These are phyloP conservation scores for Acrobasis repandana DNA, from an alignment of 2,888 invertebrate species.

Conservation along the genomic window DNA sequence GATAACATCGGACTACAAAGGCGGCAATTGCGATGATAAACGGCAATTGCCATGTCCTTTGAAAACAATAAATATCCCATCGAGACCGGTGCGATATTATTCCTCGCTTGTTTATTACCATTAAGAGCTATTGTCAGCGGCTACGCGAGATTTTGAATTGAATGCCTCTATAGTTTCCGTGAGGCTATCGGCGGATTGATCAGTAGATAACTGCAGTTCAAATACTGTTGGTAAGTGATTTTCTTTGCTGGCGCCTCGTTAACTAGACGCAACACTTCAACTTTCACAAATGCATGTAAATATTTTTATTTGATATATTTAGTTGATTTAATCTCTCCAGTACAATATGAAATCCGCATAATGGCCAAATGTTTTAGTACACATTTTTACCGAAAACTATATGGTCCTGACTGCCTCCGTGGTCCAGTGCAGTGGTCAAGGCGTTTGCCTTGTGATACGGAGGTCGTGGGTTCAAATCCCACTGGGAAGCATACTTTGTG, in stretches of 20 bases:
- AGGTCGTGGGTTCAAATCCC: no score
- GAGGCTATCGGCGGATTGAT: constrained; percentile 68
- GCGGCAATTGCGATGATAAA: constrained; percentile 78
- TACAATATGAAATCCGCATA: no score
- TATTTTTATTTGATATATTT: not conserved
- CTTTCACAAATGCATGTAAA: constrained; percentile 16
- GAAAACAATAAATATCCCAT: constrained; percentile 73
- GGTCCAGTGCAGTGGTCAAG: no score
- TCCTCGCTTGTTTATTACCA: constrained; percentile 72
- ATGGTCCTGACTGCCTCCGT: no score
- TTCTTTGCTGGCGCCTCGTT: constrained; percentile 25
- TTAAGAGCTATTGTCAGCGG: constrained; percentile 76
- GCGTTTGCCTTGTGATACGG: no score
- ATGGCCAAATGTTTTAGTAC: no score
- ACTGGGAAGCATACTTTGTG: no score
- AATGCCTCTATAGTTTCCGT: constrained; percentile 66
- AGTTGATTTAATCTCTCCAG: no score
- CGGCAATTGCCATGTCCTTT: constrained; percentile 78
- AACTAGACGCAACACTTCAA: not conserved
- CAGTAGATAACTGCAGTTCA: constrained; percentile 59
- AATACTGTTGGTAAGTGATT: constrained; percentile 50
- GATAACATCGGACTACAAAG: constrained; percentile 79
- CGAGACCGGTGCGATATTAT: constrained; percentile 72
- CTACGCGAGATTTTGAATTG: constrained; percentile 73
- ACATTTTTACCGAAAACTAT: no score